phyloP scores from a whole-genome alignment of 2,888 invertebrate genomes.

The Protula sp. region DNA sequence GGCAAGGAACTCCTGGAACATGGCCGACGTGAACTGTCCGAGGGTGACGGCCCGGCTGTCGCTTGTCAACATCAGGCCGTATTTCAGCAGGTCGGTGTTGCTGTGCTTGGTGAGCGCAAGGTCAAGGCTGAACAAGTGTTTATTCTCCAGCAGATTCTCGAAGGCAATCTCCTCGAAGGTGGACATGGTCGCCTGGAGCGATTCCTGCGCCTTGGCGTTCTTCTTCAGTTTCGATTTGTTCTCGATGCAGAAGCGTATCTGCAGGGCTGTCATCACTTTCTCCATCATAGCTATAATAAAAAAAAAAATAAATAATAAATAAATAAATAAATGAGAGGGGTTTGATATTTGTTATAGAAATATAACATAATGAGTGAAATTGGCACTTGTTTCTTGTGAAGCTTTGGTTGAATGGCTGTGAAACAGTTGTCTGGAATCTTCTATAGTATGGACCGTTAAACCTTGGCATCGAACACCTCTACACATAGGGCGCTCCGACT shows the following conservation, averaged over 20 bases:
- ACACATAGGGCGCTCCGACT: too few species aligned
- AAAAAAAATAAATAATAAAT: too few species aligned
- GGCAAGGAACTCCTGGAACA: slow-evolving; percentile 35
- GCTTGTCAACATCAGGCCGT: background rate
- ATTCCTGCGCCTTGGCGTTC: slow-evolving; percentile 6
- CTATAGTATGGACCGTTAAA: too few species aligned
- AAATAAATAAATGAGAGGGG: too few species aligned
- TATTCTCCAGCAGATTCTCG: slow-evolving; percentile 11
- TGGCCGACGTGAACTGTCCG: slow-evolving; percentile 27
- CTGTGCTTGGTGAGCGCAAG: background rate
- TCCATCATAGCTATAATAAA: slow-evolving; percentile 5
- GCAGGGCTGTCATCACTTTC: slow-evolving; percentile 3
- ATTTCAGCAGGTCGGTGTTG: background rate
- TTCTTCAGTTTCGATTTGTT: background rate
- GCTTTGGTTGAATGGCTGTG: too few species aligned
- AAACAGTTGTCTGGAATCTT: too few species aligned
- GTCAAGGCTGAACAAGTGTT: background rate
- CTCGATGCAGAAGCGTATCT: slow-evolving; percentile 11
- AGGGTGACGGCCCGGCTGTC: background rate
- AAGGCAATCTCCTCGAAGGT: slow-evolving; percentile 29
- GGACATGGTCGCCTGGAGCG: background rate
- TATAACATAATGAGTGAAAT: too few species aligned
- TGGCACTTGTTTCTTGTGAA: too few species aligned
- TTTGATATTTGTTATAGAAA: too few species aligned
- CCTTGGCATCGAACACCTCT: too few species aligned